A percentile compares a stretch with the other conserved stretches of the same genome.
phyloP scores from a whole-genome alignment of 2,888 invertebrate species.

The Autographa pulchrina region DNA sequence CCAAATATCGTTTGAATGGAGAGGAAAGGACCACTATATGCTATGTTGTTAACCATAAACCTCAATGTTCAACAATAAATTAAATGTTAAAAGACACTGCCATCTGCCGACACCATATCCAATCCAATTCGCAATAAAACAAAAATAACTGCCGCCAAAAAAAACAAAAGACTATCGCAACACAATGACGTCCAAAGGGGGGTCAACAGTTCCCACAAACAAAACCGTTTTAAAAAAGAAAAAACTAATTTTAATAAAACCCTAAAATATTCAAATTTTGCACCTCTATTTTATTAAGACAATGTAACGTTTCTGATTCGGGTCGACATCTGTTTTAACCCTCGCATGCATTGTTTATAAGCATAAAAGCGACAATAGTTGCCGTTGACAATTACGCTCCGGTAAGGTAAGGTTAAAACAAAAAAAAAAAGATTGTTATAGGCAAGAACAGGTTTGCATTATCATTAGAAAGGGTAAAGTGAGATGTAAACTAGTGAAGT shows the following conservation, averaged over 20 bases:
- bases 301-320: constrained; percentile 71
- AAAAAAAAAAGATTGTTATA: constrained; percentile 86
- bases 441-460: constrained; percentile 85
- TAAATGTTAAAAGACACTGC: constrained; percentile 43
- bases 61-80: background rate
- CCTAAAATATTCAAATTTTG: constrained; percentile 70
- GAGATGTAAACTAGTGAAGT: constrained; percentile 84
- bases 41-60: background rate
- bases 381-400: constrained; percentile 85
- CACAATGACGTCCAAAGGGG: constrained; percentile 74
- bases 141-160: constrained; percentile 70
- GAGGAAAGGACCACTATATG: background rate
- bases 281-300: constrained; percentile 85
- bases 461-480: constrained; percentile 86
- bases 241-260: constrained; percentile 82
- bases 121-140: constrained; percentile 68
- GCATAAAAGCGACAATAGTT: constrained; percentile 76
- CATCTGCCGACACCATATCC: constrained; percentile 68
- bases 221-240: constrained; percentile 65
- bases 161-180: constrained; percentile 74
- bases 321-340: constrained; percentile 81
- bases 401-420: constrained; percentile 81
- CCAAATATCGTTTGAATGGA: background rate
- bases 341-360: constrained; percentile 79
- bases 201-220: constrained; percentile 83